These are phyloP conservation scores for Cosmorhoe ocellata DNA, from an alignment of 2,888 invertebrate genomes.

Conservation along the genomic window DNA sequence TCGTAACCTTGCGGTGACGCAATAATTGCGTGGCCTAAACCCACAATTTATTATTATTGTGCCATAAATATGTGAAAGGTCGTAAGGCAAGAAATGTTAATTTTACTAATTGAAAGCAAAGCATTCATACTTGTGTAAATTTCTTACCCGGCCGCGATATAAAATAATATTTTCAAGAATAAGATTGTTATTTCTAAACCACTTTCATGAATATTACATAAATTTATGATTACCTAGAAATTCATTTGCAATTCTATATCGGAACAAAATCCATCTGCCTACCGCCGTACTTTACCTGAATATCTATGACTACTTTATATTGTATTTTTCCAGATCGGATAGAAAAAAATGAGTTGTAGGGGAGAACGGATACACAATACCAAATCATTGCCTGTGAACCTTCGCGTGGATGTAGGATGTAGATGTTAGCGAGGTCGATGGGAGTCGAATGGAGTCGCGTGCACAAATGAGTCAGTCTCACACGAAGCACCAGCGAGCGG, in stretches of 20 bases:
- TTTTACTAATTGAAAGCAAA: conserved; percentile 30
- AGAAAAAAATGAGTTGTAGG: conserved; percentile 23
- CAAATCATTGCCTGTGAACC: conserved; percentile 41
- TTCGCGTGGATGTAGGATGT: conserved; percentile 35
- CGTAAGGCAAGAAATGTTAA: conserved; percentile 21
- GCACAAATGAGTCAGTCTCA: conserved; percentile 70
- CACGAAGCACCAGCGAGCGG: conserved; percentile 65
- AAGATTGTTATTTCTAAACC: conserved; percentile 14
- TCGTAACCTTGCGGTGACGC: conserved; percentile 27
- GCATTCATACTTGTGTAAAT: conserved; percentile 17
- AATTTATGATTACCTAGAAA: conserved; percentile 20
- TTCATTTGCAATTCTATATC: conserved; percentile 23
- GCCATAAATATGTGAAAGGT: conserved; percentile 29
- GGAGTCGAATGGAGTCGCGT: conserved; percentile 71
- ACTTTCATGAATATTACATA: conserved; percentile 15
- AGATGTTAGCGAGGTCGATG: conserved; percentile 51
- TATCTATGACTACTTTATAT: conserved; percentile 15
- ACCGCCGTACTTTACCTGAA: not conserved
- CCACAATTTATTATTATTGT: conserved; percentile 25
- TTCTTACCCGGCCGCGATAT: conserved; percentile 4
- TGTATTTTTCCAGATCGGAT: conserved; percentile 29
- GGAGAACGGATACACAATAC: conserved; percentile 10
- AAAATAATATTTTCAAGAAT: conserved; percentile 7
- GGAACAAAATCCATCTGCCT: conserved; percentile 10
- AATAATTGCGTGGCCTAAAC: conserved; percentile 28